Evolutionary conservation across 2,888 invertebrate genomes (phyloP).

Genomic region (Acanthococcus lagerstroemiae): DNA sequence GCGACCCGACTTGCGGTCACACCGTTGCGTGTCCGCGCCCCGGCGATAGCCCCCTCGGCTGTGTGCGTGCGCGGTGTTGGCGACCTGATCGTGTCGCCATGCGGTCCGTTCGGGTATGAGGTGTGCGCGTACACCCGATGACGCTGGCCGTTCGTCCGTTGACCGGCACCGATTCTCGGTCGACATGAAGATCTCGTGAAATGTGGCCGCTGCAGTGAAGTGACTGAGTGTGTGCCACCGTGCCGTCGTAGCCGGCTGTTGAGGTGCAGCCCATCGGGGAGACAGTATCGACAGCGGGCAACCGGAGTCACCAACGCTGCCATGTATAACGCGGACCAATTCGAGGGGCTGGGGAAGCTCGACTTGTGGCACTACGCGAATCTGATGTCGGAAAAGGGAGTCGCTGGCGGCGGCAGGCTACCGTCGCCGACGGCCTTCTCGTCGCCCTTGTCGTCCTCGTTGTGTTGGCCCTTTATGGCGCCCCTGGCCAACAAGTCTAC

Average conservation of each 20-base stretch:
- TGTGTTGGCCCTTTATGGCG: background rate
- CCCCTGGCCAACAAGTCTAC: background rate
- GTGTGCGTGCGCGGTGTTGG: too few species aligned
- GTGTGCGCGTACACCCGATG: too few species aligned
- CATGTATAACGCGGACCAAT: slow-evolving; percentile 17
- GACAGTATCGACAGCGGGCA: background rate
- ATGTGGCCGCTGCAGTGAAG: too few species aligned
- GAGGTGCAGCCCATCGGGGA: background rate
- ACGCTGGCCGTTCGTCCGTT: too few species aligned
- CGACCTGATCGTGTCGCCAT: too few species aligned
- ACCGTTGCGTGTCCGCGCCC: too few species aligned
- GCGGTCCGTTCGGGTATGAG: too few species aligned
- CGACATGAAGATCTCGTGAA: too few species aligned
- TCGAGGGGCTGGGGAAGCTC: slow-evolving; percentile 13
- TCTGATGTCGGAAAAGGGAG: background rate
- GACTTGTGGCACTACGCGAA: background rate
- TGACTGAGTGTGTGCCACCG: background rate
- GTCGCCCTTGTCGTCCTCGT: background rate
- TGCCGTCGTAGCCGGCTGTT: background rate
- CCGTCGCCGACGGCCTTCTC: background rate
- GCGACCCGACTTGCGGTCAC: too few species aligned
- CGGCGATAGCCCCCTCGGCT: too few species aligned
- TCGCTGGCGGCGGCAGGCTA: background rate
- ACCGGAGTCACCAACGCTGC: too few species aligned
- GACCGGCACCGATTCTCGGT: too few species aligned